Evolutionary conservation across 2,888 invertebrate species (phyloP).

Genomic region (Cerastis leucographa): DNA sequence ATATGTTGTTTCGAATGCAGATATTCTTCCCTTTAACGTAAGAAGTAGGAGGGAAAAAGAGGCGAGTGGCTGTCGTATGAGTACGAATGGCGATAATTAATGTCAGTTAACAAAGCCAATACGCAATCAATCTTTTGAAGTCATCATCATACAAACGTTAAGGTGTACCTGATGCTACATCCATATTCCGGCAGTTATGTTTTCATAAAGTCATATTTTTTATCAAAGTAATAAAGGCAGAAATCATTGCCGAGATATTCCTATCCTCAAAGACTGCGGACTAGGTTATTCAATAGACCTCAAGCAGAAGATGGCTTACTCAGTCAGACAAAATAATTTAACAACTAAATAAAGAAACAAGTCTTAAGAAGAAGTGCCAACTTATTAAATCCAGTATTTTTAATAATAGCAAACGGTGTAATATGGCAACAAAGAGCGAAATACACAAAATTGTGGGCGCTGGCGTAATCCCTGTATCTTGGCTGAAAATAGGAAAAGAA

Average conservation of each 20-base stretch:
- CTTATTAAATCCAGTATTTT: slow-evolving; percentile 65
- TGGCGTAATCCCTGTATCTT: slow-evolving; percentile 78
- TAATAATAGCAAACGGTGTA: slow-evolving; percentile 67
- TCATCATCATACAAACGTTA: not conserved
- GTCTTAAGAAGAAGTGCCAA: slow-evolving; percentile 42
- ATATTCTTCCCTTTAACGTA: not conserved
- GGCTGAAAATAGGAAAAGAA: slow-evolving; percentile 79
- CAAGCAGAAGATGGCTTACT: not conserved
- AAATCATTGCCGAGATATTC: not conserved
- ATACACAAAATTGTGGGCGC: slow-evolving; percentile 75
- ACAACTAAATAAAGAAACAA: slow-evolving; percentile 18
- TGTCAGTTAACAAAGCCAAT: not conserved
- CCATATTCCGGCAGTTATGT: not conserved
- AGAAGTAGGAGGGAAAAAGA: not conserved
- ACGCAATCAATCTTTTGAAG: not conserved
- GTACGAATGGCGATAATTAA: not conserved
- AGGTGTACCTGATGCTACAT: not conserved
- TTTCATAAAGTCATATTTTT: not conserved
- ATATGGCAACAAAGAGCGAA: slow-evolving; percentile 73
- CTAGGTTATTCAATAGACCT: not conserved
- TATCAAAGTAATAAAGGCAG: not conserved
- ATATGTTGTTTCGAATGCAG: slow-evolving; percentile 30
- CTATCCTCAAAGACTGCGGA: not conserved
- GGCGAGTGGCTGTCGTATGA: not conserved
- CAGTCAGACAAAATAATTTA: not conserved